Evolutionary conservation across 2,113 vertebrate species (phyloP).

Genomic region (Corythoichthys haematopterus): DNA sequence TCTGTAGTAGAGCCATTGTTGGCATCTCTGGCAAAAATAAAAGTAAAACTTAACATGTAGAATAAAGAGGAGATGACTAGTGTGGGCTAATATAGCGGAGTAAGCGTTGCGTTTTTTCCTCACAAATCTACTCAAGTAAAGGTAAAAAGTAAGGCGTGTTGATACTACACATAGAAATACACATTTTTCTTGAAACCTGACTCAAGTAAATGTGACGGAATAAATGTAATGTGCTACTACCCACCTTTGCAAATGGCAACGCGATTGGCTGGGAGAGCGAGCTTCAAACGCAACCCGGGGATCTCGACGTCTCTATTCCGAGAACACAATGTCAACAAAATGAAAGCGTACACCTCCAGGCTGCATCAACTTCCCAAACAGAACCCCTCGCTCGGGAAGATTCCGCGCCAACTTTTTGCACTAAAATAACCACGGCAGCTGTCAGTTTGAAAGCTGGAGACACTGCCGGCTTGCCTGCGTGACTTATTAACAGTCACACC

Average conservation of each 20-base stretch:
- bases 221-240: no score
- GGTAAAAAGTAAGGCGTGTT: no score
- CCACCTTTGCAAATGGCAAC: neutral
- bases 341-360: constrained; percentile 40
- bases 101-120: no score
- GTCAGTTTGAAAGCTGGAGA: constrained; percentile 16
- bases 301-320: constrained; percentile 23
- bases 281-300: neutral
- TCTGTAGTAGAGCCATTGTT: no score
- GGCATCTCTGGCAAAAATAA: no score
- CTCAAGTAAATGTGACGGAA: no score
- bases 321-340: constrained; percentile 47
- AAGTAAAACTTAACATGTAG: no score
- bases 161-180: no score
- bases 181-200: no score
- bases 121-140: no score
- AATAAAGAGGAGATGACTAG: no score
- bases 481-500: neutral
- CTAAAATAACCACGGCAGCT: constrained; percentile 55
- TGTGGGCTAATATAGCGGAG: no score
- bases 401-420: constrained; percentile 28
- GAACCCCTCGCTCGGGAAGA: constrained; percentile 7
- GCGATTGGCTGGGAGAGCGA: neutral
- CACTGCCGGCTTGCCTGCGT: neutral
- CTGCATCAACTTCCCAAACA: constrained; percentile 31